Base-by-base conservation (phyloP, 92 coral and sea anemone genomes). In the Porites evermanni region DNA sequence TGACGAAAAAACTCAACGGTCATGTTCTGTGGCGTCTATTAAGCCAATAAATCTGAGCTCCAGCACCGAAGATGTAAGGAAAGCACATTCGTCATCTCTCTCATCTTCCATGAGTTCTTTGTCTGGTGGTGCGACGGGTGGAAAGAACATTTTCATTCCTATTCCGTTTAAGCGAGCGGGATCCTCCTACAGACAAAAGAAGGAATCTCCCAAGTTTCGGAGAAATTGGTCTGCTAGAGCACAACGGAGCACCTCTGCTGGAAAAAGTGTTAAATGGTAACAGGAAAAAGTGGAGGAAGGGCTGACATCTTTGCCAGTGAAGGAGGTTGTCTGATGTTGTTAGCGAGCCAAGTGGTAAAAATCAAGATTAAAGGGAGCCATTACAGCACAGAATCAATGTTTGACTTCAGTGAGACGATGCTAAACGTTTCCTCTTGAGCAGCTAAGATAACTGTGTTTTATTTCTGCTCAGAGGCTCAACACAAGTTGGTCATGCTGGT, bases 61-160 rank as follows among this genome's bases (percentile, higher is more conserved):
- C 24, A 92, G 95, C 74, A 87, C 97, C 66, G 93, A 87, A 21
- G 97, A 92, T 72, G 61, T 88, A 51, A 75, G 88, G 21, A 70
- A 70, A 12, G 72, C 84, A 23, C 78, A 91, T 63, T 76, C 91
- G 13, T 58, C 86, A 58, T 60, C 92, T 54, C 86, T 97, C 9
- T 97, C 99, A 1, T 93, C 98, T 10, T 95, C 98, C 3, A 91
- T 95, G 5, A 90, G 91, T 0, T 97, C 98, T 20, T 91, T 97
- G 12, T 70, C 98, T 12, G 98, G 88, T 21, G 91, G 84, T 10
- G 91, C 90, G 52, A 63, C 81, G 2, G 85, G 88, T 61, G 94
- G 93, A 52, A 90, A 88, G 65, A 87, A 91, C 88, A 56, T 72
- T 63, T 72, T 84, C 18, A 86, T 91, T 38, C 90, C 97, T 24